phyloP scores from a whole-genome alignment of 2,113 vertebrate genomes.

The Castor canadensis region DNA sequence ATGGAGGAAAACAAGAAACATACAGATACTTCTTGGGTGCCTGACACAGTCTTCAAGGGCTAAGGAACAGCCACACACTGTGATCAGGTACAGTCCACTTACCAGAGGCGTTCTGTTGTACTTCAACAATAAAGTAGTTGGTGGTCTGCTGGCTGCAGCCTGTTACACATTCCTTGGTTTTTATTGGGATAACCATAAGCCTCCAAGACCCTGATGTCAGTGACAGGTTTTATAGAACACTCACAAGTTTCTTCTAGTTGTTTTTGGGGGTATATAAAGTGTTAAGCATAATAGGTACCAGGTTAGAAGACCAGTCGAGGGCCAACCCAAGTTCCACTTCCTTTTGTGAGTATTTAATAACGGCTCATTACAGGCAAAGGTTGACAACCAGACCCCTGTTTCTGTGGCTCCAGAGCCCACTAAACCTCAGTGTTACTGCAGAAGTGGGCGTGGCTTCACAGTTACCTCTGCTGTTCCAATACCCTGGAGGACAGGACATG shows the following conservation, averaged over 20 bases:
- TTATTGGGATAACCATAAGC: constrained; percentile 86
- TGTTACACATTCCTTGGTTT: constrained; percentile 85
- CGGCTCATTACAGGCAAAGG: constrained; percentile 66
- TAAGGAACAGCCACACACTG: constrained; percentile 69
- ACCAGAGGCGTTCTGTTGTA: constrained; percentile 77
- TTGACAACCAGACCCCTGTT: constrained; percentile 65
- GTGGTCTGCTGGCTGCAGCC: constrained; percentile 83
- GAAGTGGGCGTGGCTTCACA: background rate
- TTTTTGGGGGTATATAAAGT: constrained; percentile 77
- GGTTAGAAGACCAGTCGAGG: constrained; percentile 66
- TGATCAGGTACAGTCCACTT: constrained; percentile 70
- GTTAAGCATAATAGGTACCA: constrained; percentile 74
- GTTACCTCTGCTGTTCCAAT: background rate
- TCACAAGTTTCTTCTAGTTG: constrained; percentile 82
- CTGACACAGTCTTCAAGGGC: background rate
- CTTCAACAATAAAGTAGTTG: constrained; percentile 83
- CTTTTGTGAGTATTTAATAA: constrained; percentile 75
- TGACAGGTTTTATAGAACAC: constrained; percentile 80
- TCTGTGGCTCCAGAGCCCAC: constrained; percentile 25
- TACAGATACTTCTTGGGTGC: background rate
- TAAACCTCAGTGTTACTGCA: constrained; percentile 43
- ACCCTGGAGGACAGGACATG: background rate
- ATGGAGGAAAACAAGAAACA: constrained; percentile 24
- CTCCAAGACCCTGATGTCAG: constrained; percentile 80
- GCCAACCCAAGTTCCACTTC: constrained; percentile 57